phyloP scores from a whole-genome alignment of 1,140 invertebrate species.

The Popillia japonica region DNA sequence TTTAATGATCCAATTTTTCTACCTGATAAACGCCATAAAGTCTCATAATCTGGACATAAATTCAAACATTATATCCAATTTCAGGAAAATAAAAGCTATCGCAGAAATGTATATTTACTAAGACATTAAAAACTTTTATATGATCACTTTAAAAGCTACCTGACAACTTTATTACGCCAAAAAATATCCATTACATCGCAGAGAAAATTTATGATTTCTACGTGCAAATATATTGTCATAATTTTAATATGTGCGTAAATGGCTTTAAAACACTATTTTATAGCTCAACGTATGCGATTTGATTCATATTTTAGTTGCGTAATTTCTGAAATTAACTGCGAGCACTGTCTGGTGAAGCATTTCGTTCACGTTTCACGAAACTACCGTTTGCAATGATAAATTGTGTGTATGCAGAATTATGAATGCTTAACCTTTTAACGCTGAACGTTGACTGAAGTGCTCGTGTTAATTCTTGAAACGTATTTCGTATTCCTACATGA shows the following conservation, averaged over 20 bases:
- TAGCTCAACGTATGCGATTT: neutral
- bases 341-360: neutral
- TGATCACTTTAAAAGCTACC: slow-evolving; percentile 5
- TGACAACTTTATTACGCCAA: slow-evolving; percentile 17
- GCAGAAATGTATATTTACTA: neutral
- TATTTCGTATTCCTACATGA: no score
- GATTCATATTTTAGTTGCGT: neutral
- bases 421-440: no score
- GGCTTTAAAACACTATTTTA: neutral
- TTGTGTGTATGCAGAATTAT: no score
- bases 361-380: no score
- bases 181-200: slow-evolving; percentile 24
- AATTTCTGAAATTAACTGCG: slow-evolving; percentile 12
- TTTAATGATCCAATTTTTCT: neutral
- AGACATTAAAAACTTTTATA: slow-evolving; percentile 31
- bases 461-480: no score
- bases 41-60: neutral
- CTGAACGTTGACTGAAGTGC: no score
- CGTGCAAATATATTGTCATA: neutral
- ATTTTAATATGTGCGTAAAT: neutral
- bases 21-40: neutral
- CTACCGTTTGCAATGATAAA: no score
- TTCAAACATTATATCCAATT: neutral
- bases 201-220: neutral
- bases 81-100: neutral